Base-by-base conservation (phyloP, 1,140 invertebrate species). In the Anoplophora glabripennis region DNA sequence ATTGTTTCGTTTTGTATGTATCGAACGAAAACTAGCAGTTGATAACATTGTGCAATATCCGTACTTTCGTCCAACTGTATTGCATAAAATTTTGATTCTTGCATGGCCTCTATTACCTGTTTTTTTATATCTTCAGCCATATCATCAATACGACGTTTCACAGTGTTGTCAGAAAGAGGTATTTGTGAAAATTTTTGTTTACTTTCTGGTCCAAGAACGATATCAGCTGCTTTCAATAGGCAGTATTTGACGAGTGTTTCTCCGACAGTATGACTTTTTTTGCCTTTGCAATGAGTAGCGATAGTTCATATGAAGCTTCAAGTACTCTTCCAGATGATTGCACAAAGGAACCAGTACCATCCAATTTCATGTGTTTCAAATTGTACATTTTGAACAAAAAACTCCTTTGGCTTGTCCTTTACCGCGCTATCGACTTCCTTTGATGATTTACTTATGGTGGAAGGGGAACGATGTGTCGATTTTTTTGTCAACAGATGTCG, bases 71-170 rank as follows among this genome's bases (percentile, higher is more conserved):
- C 48, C n/a, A 51, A 35, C 35, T 51, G 35, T n/a, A 51, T 51
- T 36, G 34, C 48, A 51, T 36, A 51, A 51, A 51, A 35, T 21
- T 12, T 41, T 9, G 41, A 62, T 59, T 53, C 11, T 37, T 52
- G 15, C 40, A 62, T 36, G 18, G 60, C 60, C 9, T 42, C 56
- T 14, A 62, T 34, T 47, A 59, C 51, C 48, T 63, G 57, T 15
- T 59, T 48, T 63, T 60, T 45, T 11, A 69, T 66, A 53, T 53
- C 35, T 17, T 63, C 57, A 28, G 60, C 62, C 33, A 66, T 66
- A 61, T 58, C n/a, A 45, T 64, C 61, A 64, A 68, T 66, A 7
- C 61, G 55, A 42, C 21, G 11, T 61, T 64, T 66, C 1, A 66
- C 46, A 17, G 48, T 63, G 48, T 65, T 63, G 18, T 66, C 46